Conservation (phyloP, 2,113 vertebrate genomes). For the Paradisaea rubra region DNA sequence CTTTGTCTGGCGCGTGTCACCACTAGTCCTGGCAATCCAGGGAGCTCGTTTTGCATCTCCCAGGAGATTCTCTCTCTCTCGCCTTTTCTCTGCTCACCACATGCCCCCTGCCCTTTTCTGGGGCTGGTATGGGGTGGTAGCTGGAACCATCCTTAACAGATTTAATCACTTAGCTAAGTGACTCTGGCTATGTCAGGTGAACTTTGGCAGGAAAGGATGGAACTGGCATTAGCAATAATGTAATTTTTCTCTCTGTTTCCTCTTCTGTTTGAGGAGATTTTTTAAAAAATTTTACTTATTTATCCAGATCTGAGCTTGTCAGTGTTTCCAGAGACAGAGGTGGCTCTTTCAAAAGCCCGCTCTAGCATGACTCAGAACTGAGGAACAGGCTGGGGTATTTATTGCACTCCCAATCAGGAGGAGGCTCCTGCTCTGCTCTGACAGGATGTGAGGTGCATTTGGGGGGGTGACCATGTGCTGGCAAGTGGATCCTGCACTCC, state of each 20-base stretch:
- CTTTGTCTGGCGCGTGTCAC: slow-evolving; percentile 84
- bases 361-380: not conserved
- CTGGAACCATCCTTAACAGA: not conserved
- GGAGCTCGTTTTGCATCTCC: slow-evolving; percentile 66
- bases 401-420: not conserved
- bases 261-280: not conserved
- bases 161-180: not conserved
- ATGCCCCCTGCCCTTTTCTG: not conserved
- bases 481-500: not conserved
- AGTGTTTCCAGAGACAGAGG: not conserved
- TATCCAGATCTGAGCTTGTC: not conserved
- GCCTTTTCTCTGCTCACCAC: not conserved
- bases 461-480: not conserved
- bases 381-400: not conserved
- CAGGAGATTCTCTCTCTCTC: slow-evolving; percentile 52
- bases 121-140: not conserved
- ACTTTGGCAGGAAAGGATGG: not conserved
- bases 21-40: slow-evolving; percentile 65
- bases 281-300: not conserved
- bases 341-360: not conserved
- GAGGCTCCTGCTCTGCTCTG: not conserved
- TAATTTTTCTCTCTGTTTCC: not conserved
- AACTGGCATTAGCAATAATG: not conserved
- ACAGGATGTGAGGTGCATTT: fast-evolving
- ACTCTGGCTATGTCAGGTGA: not conserved